phyloP scores from a whole-genome alignment of 2,113 vertebrate genomes.

The Plecotus auritus region DNA sequence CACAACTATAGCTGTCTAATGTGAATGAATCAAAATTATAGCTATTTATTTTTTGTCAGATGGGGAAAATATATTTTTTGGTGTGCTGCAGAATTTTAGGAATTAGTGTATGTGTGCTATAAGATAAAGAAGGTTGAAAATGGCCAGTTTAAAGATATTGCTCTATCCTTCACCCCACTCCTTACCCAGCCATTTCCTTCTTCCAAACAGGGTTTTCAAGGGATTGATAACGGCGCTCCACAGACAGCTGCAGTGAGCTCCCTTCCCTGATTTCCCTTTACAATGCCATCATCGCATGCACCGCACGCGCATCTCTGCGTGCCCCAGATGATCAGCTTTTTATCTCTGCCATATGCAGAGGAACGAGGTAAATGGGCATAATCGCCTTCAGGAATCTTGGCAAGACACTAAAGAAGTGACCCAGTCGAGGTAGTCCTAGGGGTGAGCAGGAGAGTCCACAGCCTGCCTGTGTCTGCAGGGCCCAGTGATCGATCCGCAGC shows the following conservation, averaged over 20 bases:
- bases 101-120: background rate
- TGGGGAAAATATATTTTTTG: background rate
- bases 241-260: background rate
- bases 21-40: background rate
- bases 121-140: background rate
- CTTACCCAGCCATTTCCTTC: background rate
- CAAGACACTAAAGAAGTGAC: background rate
- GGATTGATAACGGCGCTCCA: background rate
- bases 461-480: background rate
- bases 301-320: accelerated
- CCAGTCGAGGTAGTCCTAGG: background rate
- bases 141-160: background rate
- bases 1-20: background rate
- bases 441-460: background rate
- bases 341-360: background rate
- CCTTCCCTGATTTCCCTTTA: background rate
- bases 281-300: background rate
- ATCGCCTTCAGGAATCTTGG: background rate
- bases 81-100: background rate
- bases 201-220: background rate
- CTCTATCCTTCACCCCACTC: background rate
- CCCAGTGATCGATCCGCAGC: accelerated
- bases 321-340: background rate
- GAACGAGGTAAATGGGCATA: too few species aligned
- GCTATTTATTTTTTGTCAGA: background rate